phyloP scores from a whole-genome alignment of 2,113 vertebrate species.

The Rhabdornis inornatus region DNA sequence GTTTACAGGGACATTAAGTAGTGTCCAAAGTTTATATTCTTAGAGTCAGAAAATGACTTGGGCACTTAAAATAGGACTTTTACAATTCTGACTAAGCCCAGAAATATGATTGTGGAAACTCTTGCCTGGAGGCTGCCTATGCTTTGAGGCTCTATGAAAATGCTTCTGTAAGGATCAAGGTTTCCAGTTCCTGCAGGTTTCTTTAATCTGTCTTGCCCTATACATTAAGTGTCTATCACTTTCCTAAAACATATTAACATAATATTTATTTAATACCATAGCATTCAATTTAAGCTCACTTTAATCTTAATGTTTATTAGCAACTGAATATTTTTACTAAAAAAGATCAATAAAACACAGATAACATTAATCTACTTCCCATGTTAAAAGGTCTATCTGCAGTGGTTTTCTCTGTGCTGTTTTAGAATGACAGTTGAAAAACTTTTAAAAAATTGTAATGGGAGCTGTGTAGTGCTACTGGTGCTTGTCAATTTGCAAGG shows the following conservation, averaged over 20 bases:
- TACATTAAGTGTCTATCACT: neutral
- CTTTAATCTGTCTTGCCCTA: neutral
- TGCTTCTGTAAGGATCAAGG: accelerated
- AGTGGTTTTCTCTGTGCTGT: neutral
- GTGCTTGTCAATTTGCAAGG: neutral
- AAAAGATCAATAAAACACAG: neutral
- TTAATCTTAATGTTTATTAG: neutral
- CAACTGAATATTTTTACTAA: neutral
- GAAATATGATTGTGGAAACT: neutral
- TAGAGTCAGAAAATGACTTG: neutral
- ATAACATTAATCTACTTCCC: neutral
- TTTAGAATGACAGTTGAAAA: neutral
- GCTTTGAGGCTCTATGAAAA: neutral
- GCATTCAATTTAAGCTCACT: neutral
- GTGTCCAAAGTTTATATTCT: neutral
- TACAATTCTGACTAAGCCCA: neutral
- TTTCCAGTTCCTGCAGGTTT: neutral
- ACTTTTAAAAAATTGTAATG: neutral
- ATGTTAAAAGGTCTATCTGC: neutral
- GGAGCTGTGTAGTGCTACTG: neutral
- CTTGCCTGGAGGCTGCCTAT: neutral
- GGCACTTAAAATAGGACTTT: neutral
- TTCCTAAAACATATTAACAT: neutral
- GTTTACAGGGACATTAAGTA: neutral
- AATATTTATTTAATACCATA: neutral